Evolutionary conservation across 1,140 invertebrate genomes (phyloP), one percentile per base, ranked within the genome.

Genomic region (Galleria mellonella): DNA sequence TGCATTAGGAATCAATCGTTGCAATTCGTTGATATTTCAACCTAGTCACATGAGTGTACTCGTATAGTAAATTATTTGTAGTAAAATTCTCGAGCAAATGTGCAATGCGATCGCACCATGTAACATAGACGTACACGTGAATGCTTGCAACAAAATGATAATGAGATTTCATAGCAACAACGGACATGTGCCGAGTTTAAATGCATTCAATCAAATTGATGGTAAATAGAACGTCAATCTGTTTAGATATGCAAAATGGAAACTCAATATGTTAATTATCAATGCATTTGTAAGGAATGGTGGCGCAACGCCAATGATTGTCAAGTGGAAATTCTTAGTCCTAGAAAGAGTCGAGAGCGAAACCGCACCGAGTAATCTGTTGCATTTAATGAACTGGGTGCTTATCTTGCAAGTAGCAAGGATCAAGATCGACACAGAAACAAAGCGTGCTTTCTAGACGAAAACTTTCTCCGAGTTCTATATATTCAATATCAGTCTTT

Each of bases 391-490:
- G 47, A 42, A 31, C 33, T 30, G 37, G 13, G 47, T 36, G 35
- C 15, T 47, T 43, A 43, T 43, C 31, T 29, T 27, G 17, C 30
- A 11, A 32, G 36, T 40, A 50, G 23, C 49, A 57, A 68, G 60
- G 57, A 53, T 49, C 42, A 42, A 48, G 47, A 53, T 45, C 45
- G 40, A 56, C 60, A 63, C 38, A 54, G 65, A 57, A 70, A 65
- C 63, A 70, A 73, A 62, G 56, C 54, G 47, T 55, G 62, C 72
- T 76, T 76, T 76, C 72, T 70, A 75, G 62, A 53, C 58, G 49
- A 71, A 63, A 42, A 65, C 72, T 76, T 76, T 76, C 70, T 62
- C 69, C 52, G 59, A 60, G 61, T 54, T 56, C 55, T 56, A 55
- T 60, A 54, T n/a, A n/a, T n/a, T n/a, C 17, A 3, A 57, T 55